Conservation (phyloP, 2,797 vertebrate species). For the Antrozous pallidus region DNA sequence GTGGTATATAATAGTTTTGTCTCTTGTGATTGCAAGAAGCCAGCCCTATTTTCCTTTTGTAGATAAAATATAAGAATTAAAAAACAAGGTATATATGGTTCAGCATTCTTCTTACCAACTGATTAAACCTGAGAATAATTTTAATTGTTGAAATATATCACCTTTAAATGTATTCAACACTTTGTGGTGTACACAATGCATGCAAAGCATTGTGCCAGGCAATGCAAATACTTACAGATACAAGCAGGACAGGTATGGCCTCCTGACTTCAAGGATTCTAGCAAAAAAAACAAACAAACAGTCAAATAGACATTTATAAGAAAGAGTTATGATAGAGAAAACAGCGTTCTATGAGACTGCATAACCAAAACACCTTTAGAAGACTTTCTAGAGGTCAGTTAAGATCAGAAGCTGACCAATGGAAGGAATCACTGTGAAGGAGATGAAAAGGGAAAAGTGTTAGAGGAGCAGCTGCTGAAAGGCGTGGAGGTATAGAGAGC, state of each 20-base stretch:
- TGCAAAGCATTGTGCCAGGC: neutral
- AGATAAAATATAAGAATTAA: neutral
- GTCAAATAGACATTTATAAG: neutral
- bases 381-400: neutral
- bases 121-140: slow-evolving; percentile 17
- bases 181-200: neutral
- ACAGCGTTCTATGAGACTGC: neutral
- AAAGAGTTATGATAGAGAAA: neutral
- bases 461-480: neutral
- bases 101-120: neutral
- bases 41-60: neutral
- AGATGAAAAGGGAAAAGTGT: neutral
- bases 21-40: neutral
- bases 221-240: neutral
- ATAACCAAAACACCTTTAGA: neutral
- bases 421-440: neutral
- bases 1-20: neutral
- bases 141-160: neutral
- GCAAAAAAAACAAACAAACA: neutral
- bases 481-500: neutral
- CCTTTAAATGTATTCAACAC: neutral
- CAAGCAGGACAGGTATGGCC: neutral
- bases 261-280: neutral
- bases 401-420: neutral
- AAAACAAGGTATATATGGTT: neutral